Conservation (phyloP, 2,888 invertebrate species). For the Drosophila paranaensis region DNA sequence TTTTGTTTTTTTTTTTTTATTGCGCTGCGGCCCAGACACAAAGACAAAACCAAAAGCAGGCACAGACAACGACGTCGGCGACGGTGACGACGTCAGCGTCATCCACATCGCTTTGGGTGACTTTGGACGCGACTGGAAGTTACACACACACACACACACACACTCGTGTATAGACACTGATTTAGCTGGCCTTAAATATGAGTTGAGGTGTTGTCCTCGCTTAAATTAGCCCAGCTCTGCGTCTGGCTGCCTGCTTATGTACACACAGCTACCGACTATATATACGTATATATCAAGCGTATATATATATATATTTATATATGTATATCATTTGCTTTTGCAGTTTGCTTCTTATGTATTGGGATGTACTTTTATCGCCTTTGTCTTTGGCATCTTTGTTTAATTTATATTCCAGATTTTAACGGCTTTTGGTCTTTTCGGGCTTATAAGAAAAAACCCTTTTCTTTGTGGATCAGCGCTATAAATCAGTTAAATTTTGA, state of each 20-base stretch:
- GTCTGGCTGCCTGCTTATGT: slow-evolving; percentile 50
- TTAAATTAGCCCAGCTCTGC: slow-evolving; percentile 75
- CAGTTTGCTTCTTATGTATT: slow-evolving; percentile 34
- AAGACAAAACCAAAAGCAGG: slow-evolving; percentile 77
- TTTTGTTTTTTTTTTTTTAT: slow-evolving; percentile 31
- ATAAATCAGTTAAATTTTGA: slow-evolving; percentile 65
- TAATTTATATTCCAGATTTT: slow-evolving; percentile 70
- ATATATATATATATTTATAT: slow-evolving; percentile 5
- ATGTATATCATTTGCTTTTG: slow-evolving; percentile 46
- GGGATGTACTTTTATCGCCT: slow-evolving; percentile 59
- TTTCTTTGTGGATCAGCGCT: slow-evolving; percentile 54
- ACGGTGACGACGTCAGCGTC: slow-evolving; percentile 54
- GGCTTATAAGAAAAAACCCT: slow-evolving; percentile 49
- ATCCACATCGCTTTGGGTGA: slow-evolving; percentile 72
- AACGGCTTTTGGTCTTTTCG: slow-evolving; percentile 42
- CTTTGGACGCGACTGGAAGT: slow-evolving; percentile 60
- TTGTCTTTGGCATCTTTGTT: slow-evolving; percentile 73
- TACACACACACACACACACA: slow-evolving; percentile 39
- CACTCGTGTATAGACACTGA: slow-evolving; percentile 54
- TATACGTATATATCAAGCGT: neutral
- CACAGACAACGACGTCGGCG: slow-evolving; percentile 53
- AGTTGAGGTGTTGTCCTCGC: slow-evolving; percentile 82
- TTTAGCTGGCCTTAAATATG: slow-evolving; percentile 82
- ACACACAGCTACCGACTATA: slow-evolving; percentile 9
- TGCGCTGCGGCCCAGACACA: slow-evolving; percentile 81